Percentiles rank a stretch among this genome's conserved stretches.
Conservation (phyloP, 1,140 invertebrate species). For the Solenopsis invicta region DNA sequence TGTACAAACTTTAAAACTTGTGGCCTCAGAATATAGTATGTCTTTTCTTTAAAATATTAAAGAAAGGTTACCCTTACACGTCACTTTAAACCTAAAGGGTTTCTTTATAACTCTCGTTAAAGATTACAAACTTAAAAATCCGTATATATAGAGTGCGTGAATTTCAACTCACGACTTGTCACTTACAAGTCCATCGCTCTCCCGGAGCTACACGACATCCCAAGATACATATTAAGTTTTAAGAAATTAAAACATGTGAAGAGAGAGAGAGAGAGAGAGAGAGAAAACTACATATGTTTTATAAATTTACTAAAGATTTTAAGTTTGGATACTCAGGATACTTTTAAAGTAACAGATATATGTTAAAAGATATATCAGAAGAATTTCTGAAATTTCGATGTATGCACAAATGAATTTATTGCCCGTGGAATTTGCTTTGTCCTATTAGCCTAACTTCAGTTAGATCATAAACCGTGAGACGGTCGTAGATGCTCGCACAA, state of each 20-base stretch:
- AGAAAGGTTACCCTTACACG: too few relatives aligned
- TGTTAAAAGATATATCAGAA: background rate
- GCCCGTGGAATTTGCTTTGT: conserved; percentile 1
- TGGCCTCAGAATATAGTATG: too few relatives aligned
- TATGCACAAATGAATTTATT: background rate
- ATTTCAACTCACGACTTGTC: too few relatives aligned
- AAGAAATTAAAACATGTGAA: background rate
- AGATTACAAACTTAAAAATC: too few relatives aligned
- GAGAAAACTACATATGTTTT: background rate
- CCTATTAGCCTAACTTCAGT: background rate
- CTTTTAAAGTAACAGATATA: background rate
- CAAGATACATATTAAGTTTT: background rate
- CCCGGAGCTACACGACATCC: too few relatives aligned
- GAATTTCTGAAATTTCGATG: background rate
- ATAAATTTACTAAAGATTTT: background rate
- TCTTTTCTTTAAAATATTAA: too few relatives aligned
- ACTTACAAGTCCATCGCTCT: too few relatives aligned
- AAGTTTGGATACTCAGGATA: background rate
- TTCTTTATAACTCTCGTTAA: too few relatives aligned
- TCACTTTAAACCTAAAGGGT: too few relatives aligned
- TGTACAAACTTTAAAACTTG: too few relatives aligned
- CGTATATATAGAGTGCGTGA: too few relatives aligned
- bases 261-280: too few relatives aligned
- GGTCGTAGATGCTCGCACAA: background rate
- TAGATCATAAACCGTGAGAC: conserved; percentile 9